A percentile compares a stretch with the other conserved stretches of the same genome.
phyloP scores from a whole-genome alignment of 2,113 vertebrate genomes.

The Zosterops borbonicus region DNA sequence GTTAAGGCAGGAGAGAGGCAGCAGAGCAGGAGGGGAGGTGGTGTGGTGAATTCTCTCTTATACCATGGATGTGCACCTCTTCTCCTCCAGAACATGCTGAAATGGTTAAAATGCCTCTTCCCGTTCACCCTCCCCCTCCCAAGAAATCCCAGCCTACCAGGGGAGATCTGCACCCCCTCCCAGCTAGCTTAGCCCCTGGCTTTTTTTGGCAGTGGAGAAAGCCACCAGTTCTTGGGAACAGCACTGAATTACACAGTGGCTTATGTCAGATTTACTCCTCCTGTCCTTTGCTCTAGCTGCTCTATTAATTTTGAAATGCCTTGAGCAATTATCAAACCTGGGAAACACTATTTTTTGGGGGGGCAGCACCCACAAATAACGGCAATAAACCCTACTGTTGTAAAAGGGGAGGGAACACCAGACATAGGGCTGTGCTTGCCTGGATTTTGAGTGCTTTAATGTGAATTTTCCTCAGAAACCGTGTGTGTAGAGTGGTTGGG shows the following conservation, averaged over 20 bases:
- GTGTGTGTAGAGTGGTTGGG: accelerated
- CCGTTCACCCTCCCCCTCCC: not conserved
- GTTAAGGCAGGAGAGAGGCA: not conserved
- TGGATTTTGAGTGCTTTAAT: not conserved
- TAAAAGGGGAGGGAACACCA: not conserved
- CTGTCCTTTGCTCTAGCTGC: constrained; percentile 40
- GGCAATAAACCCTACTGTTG: not conserved
- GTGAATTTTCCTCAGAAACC: not conserved
- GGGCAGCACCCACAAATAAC: constrained; percentile 10
- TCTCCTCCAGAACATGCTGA: not conserved
- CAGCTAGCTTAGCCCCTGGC: constrained; percentile 24
- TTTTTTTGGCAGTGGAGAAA: constrained; percentile 31
- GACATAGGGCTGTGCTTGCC: not conserved
- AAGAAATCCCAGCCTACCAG: constrained; percentile 8
- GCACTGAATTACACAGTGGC: constrained; percentile 26
- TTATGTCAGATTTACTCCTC: constrained; percentile 66
- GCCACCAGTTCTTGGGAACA: constrained; percentile 34
- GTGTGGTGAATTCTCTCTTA: not conserved
- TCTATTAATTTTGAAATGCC: constrained; percentile 46
- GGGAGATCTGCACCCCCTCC: not conserved
- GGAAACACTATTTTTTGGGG: constrained; percentile 13
- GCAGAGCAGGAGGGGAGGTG: not conserved
- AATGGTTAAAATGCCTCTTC: constrained; percentile 9
- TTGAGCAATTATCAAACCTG: not conserved
- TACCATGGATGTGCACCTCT: not conserved